A percentile compares a stretch with the other conserved stretches of the same genome.
phyloP scores from a whole-genome alignment of 2,888 invertebrate genomes.

The Portevinia maculata region DNA sequence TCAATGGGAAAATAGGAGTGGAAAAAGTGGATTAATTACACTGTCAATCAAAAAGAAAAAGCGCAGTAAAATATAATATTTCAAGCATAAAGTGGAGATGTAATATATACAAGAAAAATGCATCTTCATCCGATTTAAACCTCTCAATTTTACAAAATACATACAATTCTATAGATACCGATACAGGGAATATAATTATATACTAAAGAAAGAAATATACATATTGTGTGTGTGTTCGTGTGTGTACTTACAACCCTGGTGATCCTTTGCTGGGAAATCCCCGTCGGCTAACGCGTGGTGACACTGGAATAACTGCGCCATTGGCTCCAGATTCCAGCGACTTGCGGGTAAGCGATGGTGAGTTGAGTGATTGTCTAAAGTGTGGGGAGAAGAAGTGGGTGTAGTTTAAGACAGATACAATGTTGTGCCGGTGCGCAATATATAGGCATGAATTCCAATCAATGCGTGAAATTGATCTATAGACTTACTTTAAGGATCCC shows the following conservation, averaged over 20 bases:
- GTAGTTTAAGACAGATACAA: constrained; percentile 37
- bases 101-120: constrained; percentile 56
- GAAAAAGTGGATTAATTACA: constrained; percentile 26
- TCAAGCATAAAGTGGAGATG: constrained; percentile 51
- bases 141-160: constrained; percentile 66
- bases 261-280: constrained; percentile 77
- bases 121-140: constrained; percentile 58
- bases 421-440: constrained; percentile 23
- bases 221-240: constrained; percentile 10
- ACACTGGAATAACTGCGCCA: constrained; percentile 75
- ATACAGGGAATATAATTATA: constrained; percentile 10
- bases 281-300: constrained; percentile 77
- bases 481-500: constrained; percentile 88
- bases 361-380: constrained; percentile 77
- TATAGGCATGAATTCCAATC: neutral
- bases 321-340: constrained; percentile 54
- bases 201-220: neutral
- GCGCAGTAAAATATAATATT: constrained; percentile 22
- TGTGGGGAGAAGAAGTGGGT: constrained; percentile 5
- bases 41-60: constrained; percentile 27
- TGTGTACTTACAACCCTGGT: constrained; percentile 78
- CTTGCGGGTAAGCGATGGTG: constrained; percentile 77
- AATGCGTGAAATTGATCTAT: neutral
- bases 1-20: constrained; percentile 30
- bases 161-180: constrained; percentile 2